These are phyloP conservation scores for Glyptemys insculpta DNA, from an alignment of 2,797 vertebrate species.

Conservation along the genomic window DNA sequence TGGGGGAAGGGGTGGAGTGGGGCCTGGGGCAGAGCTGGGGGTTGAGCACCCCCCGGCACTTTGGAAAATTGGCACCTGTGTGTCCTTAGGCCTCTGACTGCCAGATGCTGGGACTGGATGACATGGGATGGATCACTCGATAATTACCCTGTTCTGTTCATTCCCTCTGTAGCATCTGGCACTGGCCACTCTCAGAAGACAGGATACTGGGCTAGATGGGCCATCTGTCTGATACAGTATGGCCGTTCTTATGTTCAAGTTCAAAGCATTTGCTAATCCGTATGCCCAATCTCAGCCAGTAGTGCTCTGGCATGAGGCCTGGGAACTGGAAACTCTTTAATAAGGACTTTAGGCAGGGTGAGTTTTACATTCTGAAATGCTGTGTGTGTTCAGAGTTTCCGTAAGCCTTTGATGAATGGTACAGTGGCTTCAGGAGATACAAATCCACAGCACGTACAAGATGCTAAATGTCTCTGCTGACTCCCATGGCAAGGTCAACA, in stretches of 20 bases:
- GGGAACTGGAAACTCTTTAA: background rate
- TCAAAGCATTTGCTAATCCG: background rate
- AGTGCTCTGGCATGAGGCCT: background rate
- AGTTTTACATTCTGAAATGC: background rate
- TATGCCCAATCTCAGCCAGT: background rate
- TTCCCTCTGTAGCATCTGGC: background rate
- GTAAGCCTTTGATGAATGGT: background rate
- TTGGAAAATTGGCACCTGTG: too few relatives aligned
- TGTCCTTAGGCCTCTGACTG: background rate
- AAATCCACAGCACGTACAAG: background rate
- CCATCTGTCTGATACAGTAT: background rate
- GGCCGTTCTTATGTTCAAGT: background rate
- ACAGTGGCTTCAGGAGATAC: background rate
- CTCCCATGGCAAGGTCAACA: background rate
- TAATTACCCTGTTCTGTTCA: background rate
- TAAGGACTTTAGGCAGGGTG: background rate
- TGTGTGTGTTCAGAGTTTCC: background rate
- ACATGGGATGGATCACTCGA: background rate
- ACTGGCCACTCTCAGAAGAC: background rate
- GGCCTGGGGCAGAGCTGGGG: too few relatives aligned
- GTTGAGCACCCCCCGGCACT: too few relatives aligned
- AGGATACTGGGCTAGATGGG: background rate
- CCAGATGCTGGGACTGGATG: background rate
- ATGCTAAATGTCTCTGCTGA: background rate
- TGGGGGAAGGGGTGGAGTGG: too few relatives aligned